Base-by-base conservation (phyloP, 2,888 invertebrate species). In the Eristalis intricaria region DNA sequence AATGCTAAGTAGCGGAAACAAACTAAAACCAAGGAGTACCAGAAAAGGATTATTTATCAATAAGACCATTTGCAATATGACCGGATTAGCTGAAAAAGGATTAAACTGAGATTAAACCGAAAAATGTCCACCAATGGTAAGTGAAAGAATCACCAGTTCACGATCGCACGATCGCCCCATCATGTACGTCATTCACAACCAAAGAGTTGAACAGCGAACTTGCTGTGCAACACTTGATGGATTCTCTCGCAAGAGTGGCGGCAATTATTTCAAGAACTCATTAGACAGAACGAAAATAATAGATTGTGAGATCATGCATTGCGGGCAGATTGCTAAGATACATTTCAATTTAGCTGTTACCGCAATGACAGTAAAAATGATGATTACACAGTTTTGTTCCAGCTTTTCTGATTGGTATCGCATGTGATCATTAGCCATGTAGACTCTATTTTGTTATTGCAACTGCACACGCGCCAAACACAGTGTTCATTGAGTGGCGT, bases 31-130 rank as follows among this genome's bases (percentile, higher is more conserved):
- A 64, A 22, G 70, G 75, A 78, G 61, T 71, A 70, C 35, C 65
- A 65, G 26, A 61, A 80, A 76, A 58, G 83, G 83, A 84, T 80
- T 76, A 64, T 76, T 38, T 43, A 26, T 19, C 68, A 71, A 56
- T 50, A 76, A 2, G 26, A 19, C 40, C 29, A 32, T 19, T 40
- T 22, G 22, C 76, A 85, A 64, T 23, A 87, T 87, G 84, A 73
- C 76, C 75, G 87, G 80, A 83, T 84, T 87, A 84, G 40, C 71
- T 32, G 75, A 79, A 87, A 87, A 87, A 50, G 87, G 87, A 87
- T 87, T 84, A 87, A 43, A 73, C 64, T 63, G 66, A 29, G 50
- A 73, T 50, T 56, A 22, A 50, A 32, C 7, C 5, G 38, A 26
- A 76, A 56, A 40, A 76, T 84, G 79, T 40, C 83, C 13, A 22